Percentiles rank a stretch among this genome's conserved stretches.
Conservation (phyloP, 2,797 vertebrate genomes). For the Pteronotus mesoamericanus region DNA sequence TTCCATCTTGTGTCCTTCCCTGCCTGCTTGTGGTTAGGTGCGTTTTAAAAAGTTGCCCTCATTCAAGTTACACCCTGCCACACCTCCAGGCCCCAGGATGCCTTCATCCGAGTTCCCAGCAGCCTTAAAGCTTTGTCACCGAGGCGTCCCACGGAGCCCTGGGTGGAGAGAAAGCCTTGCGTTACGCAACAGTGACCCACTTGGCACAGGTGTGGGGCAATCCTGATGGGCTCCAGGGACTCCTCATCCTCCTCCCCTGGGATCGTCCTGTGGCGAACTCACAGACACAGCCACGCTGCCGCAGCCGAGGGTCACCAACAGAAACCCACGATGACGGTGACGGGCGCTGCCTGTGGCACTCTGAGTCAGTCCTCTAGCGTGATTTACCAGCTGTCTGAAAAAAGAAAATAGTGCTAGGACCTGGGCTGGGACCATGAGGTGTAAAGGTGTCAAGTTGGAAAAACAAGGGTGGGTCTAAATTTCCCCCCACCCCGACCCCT, state of each 20-base stretch:
- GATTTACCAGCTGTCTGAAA: slow-evolving; percentile 41
- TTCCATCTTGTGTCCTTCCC: neutral
- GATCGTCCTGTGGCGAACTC: neutral
- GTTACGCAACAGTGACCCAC: slow-evolving; percentile 55
- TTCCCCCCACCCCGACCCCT: neutral
- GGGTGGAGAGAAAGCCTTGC: slow-evolving; percentile 26
- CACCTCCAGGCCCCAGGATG: neutral
- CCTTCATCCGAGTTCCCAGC: slow-evolving; percentile 5
- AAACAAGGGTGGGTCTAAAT: slow-evolving; percentile 50
- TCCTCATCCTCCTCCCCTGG: neutral
- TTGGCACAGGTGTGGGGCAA: slow-evolving; percentile 34
- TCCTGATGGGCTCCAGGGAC: neutral
- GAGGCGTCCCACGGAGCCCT: neutral
- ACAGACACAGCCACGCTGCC: neutral
- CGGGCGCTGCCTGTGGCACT: neutral
- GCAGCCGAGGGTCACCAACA: neutral
- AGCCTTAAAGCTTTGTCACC: neutral
- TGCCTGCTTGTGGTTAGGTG: neutral
- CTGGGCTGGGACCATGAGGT: slow-evolving; percentile 53
- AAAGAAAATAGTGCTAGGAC: slow-evolving; percentile 25
- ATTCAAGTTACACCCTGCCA: slow-evolving; percentile 40
- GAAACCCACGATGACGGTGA: slow-evolving; percentile 6
- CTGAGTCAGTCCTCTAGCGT: neutral
- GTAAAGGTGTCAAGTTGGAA: slow-evolving; percentile 63
- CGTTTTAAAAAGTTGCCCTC: slow-evolving; percentile 5